These are phyloP conservation scores for Mungos mungo DNA, from an alignment of 2,113 vertebrate genomes.

Conservation along the genomic window DNA sequence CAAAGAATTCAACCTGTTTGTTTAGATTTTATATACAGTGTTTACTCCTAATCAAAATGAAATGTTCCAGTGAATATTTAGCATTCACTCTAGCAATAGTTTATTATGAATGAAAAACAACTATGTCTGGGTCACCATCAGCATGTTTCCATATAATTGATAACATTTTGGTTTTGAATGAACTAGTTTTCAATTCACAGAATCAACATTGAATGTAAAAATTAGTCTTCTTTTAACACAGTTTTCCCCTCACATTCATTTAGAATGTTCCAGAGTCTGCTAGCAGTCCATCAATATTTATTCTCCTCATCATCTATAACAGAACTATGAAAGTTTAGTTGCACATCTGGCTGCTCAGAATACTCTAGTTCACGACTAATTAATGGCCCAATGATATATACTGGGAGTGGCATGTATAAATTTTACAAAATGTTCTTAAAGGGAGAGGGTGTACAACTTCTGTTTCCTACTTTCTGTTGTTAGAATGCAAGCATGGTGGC, in stretches of 20 bases:
- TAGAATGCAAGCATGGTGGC: neutral
- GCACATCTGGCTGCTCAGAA: neutral
- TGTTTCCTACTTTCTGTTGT: neutral
- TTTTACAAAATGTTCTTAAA: neutral
- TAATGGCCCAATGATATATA: neutral
- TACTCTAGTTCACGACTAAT: neutral
- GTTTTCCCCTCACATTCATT: neutral
- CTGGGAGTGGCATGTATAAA: neutral
- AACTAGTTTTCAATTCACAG: neutral
- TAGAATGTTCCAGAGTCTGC: neutral
- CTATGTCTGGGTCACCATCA: neutral
- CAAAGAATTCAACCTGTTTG: neutral
- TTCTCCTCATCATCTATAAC: neutral
- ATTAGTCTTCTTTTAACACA: neutral
- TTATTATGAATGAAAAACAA: neutral
- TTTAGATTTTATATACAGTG: neutral
- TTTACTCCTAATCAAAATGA: neutral
- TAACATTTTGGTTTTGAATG: neutral
- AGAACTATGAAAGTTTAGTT: neutral
- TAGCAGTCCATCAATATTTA: neutral
- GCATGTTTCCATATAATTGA: neutral
- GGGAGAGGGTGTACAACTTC: rapidly evolving
- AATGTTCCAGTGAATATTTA: neutral
- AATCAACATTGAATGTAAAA: neutral
- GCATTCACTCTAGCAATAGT: neutral